Conservation (phyloP, 2,888 invertebrate genomes). For the Heteropelma amictum region DNA sequence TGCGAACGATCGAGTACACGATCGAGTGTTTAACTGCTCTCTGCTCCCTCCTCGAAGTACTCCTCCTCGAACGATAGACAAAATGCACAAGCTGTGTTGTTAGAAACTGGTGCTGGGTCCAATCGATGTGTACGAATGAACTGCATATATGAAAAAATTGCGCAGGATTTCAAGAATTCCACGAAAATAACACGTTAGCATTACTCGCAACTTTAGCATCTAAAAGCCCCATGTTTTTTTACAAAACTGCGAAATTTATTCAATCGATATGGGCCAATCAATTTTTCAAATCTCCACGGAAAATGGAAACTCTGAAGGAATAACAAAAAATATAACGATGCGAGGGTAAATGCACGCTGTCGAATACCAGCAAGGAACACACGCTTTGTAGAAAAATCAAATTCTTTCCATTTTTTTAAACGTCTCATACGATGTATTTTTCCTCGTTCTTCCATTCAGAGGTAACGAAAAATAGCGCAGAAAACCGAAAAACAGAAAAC, state of each 20-base stretch:
- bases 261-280: too few species aligned
- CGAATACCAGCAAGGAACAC: too few species aligned
- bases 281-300: too few species aligned
- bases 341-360: too few species aligned
- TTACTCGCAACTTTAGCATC: background rate
- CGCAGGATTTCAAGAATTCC: constrained; percentile 46
- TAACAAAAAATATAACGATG: too few species aligned
- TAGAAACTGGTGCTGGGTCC: constrained; percentile 58
- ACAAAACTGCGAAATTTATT: too few species aligned
- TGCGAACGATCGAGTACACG: too few species aligned
- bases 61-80: background rate
- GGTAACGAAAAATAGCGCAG: background rate
- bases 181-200: background rate
- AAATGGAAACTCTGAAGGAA: too few species aligned
- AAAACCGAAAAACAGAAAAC: constrained; percentile 11
- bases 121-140: constrained; percentile 50
- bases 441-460: background rate
- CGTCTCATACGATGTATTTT: background rate
- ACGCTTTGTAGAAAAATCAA: constrained; percentile 15
- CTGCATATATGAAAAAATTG: constrained; percentile 33
- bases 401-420: constrained; percentile 12
- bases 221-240: too few species aligned
- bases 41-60: too few species aligned
- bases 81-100: constrained; percentile 48
- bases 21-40: too few species aligned